phyloP scores from a whole-genome alignment of 2,797 vertebrate genomes.

The Enteromius mattozi region DNA sequence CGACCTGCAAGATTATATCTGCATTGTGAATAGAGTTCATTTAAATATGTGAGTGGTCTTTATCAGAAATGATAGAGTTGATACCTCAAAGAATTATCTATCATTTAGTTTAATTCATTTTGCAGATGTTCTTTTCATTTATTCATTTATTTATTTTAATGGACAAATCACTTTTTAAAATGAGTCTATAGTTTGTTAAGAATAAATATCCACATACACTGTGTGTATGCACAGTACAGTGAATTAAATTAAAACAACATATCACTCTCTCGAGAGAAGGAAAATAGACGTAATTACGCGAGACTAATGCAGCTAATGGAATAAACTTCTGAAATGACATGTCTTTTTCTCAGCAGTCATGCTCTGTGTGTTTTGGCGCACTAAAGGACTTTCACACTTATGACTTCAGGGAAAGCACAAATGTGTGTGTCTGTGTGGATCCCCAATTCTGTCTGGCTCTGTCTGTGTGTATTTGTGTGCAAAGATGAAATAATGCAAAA shows the following conservation, averaged over 20 bases:
- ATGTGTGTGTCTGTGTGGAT: slow-evolving; percentile 41
- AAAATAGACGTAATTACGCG: slow-evolving; percentile 79
- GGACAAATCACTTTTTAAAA: slow-evolving; percentile 1
- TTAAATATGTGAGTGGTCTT: not conserved
- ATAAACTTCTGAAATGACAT: slow-evolving; percentile 69
- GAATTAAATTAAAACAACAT: slow-evolving; percentile 82
- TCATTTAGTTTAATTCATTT: not conserved
- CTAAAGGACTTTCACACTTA: slow-evolving; percentile 27
- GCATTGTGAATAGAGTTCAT: not conserved
- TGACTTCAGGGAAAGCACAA: slow-evolving; percentile 48
- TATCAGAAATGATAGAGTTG: not conserved
- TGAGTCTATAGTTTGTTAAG: not conserved
- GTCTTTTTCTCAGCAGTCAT: slow-evolving; percentile 62
- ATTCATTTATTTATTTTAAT: not conserved
- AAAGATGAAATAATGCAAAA: not conserved
- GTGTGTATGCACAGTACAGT: slow-evolving; percentile 72
- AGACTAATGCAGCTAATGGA: slow-evolving; percentile 76
- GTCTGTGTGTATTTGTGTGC: not conserved
- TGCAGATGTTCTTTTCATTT: too few species aligned
- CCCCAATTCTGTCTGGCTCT: slow-evolving; percentile 16
- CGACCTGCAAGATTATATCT: not conserved
- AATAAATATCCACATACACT: slow-evolving; percentile 49
- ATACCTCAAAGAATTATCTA: not conserved
- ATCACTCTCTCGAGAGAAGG: slow-evolving; percentile 79
- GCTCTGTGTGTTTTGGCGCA: slow-evolving; percentile 53